Conservation (phyloP, 2,797 vertebrate species). For the Parotocinclus haroldoi region DNA sequence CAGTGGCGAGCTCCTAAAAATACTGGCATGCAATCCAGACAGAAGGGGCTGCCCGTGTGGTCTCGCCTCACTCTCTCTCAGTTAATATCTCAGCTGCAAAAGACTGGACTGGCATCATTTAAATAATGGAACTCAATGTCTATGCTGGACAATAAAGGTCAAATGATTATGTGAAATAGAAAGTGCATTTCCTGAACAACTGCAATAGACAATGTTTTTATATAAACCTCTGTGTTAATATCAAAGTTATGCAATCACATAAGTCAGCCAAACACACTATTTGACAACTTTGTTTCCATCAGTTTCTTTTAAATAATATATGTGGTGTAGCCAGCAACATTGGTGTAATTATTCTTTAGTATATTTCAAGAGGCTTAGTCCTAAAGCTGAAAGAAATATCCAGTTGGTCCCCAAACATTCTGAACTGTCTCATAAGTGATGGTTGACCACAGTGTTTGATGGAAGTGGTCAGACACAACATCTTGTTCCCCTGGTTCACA, state of each 20-base stretch:
- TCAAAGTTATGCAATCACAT: no score
- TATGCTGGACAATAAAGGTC: conserved; percentile 11
- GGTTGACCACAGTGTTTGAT: conserved; percentile 78
- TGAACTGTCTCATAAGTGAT: conserved; percentile 70
- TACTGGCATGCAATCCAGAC: conserved; percentile 51
- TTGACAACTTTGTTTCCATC: no score
- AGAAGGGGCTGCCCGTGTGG: conserved; percentile 73
- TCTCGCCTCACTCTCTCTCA: conserved; percentile 64
- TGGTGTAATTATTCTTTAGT: no score
- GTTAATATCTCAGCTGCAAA: conserved; percentile 72
- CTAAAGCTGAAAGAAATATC: conserved; percentile 17
- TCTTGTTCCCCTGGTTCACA: conserved; percentile 69
- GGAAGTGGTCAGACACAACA: conserved; percentile 69
- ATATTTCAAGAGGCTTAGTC: conserved; percentile 18
- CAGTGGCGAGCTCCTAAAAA: conserved; percentile 48
- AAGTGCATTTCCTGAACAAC: no score
- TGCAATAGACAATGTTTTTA: no score
- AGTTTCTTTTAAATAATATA: no score
- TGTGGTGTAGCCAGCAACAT: no score
- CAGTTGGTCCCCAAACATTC: conserved; percentile 56
- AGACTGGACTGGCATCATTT: conserved; percentile 38
- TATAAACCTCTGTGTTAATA: no score
- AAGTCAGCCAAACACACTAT: no score
- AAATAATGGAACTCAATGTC: conserved; percentile 20
- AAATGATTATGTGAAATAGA: no score